Evolutionary conservation across 2,113 vertebrate species (phyloP).

Genomic region (Calyptomena viridis): DNA sequence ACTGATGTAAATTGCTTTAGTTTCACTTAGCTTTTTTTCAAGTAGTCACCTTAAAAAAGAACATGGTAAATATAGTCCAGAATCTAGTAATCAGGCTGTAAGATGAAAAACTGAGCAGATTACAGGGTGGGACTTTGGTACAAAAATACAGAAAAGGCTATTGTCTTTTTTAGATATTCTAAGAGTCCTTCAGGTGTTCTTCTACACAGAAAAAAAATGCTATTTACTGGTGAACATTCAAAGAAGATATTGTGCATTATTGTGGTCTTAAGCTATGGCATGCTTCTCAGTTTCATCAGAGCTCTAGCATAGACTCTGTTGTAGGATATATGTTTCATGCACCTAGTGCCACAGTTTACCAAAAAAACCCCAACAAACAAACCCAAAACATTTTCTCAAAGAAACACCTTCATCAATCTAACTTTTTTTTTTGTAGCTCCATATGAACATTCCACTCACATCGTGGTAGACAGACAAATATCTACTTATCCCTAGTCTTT

Average conservation of each 20-base stretch:
- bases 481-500: background rate
- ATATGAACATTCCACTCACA: background rate
- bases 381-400: background rate
- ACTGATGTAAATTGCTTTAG: background rate
- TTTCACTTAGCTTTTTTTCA: background rate
- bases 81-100: background rate
- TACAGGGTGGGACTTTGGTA: background rate
- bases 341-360: slow-evolving; percentile 14
- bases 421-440: background rate
- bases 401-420: background rate
- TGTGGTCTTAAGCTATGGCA: background rate
- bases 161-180: background rate
- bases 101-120: background rate
- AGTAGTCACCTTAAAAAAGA: background rate
- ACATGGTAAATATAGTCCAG: background rate
- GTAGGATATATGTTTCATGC: slow-evolving; percentile 26
- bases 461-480: background rate
- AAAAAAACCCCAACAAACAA: background rate
- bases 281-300: slow-evolving; percentile 13
- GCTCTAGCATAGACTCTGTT: slow-evolving; percentile 6
- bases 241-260: background rate
- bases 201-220: background rate
- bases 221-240: slow-evolving; percentile 14
- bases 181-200: background rate
- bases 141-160: background rate